These are phyloP conservation scores for Stercorarius parasiticus DNA, from an alignment of 2,113 vertebrate genomes.

Conservation along the genomic window DNA sequence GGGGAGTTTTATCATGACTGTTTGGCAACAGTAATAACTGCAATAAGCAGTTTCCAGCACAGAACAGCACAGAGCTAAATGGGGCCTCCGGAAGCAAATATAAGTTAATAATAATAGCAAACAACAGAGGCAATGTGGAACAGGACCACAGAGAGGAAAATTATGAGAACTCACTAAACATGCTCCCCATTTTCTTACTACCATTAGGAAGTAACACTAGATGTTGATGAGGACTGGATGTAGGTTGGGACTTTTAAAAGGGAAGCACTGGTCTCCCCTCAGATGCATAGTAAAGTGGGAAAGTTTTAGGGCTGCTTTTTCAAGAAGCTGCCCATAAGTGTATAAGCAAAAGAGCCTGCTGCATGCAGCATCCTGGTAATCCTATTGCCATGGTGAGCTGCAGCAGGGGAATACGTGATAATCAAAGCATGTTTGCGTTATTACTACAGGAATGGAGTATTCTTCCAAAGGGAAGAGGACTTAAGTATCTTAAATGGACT, in stretches of 20 bases:
- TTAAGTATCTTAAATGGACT: background rate
- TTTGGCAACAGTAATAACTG: background rate
- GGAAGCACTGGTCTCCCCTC: background rate
- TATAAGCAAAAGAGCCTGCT: background rate
- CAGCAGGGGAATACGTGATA: background rate
- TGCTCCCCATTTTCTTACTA: background rate
- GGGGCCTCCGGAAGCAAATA: background rate
- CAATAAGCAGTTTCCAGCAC: background rate
- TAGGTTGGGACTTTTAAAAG: background rate
- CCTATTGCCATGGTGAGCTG: background rate
- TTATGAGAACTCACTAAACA: background rate
- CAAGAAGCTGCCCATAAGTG: background rate
- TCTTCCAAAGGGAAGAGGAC: background rate
- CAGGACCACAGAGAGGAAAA: background rate
- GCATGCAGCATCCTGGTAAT: background rate
- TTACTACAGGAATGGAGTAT: background rate
- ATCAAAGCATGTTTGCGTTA: background rate
- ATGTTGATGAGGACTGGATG: accelerated
- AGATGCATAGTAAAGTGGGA: background rate
- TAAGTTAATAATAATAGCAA: background rate
- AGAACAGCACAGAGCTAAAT: background rate
- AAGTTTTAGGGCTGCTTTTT: background rate
- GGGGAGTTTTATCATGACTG: background rate
- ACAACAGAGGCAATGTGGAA: background rate
- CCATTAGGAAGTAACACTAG: background rate